Base-by-base conservation (phyloP, 1,140 invertebrate genomes). In the Himalopsyche phryganea region DNA sequence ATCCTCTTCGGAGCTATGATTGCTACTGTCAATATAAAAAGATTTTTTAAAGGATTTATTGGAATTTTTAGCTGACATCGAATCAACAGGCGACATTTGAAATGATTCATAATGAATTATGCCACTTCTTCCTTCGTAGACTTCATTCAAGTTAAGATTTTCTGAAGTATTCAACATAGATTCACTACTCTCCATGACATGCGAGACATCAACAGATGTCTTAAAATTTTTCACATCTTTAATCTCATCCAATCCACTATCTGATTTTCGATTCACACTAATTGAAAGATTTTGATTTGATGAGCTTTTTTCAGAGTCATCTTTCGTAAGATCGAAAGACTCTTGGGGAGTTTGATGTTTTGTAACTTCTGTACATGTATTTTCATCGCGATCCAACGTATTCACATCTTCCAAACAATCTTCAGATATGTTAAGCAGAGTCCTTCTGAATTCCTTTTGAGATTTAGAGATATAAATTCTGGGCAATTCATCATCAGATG, bases 41-140 rank as follows among this genome's bases (percentile, higher is more conserved):
- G 19, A 52, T 14, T 52, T 15, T 49, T 50, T 19, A 11, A 13
- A 14, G 11, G 35, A 50, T 20, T 15, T 49, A 33, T 49, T 4
- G 10, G 35, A 23, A 32, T 33, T 33, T 49, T 10, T 49, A 15
- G 33, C 9, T 15, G 28, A 23, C 17, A 7, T 33, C 7, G 47
- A 33, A 17, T 1, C 17, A 9, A 28, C 23, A 28, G 23, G 23
- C 23, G 23, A 28, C 9, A 9, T 28, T 28, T 28, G 23, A 28
- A 28, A 28, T 28, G 42, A 44, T 7, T 44, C 42, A 44, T 19
- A 44, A 52, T 65, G 58, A 13, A 62, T 44, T 17, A 68, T 66
- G 13, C 59, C 61, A 50, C 60, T 61, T 41, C 54, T 36, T 32
- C 50, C 48, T 45, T 58, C 50, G 23, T 41, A 56, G 1, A 59